Base-by-base conservation (phyloP, 2,113 vertebrate genomes). In the Lophura nycthemera region DNA sequence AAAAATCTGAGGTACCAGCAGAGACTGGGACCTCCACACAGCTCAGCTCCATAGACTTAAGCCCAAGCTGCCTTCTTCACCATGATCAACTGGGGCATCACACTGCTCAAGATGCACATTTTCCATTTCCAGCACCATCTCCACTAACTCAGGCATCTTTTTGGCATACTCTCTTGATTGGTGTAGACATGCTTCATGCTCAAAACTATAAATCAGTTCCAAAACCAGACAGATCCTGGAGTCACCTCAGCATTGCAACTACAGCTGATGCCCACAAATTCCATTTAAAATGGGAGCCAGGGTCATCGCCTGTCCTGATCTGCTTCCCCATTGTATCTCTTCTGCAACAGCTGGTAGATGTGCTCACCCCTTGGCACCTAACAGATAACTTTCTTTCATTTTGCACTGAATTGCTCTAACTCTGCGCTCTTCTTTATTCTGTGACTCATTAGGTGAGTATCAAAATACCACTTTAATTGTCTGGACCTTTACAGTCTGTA, bases 271-370 rank as follows among this genome's bases (percentile, higher is more conserved):
- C 52, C 43, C 71, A 91, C 77, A 91, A 90, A 80, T 89, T 88
- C 72, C 38, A 83, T 93, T 74, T 86, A 71, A 83, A 91, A 78
- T n/a, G 38, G 1, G 1, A 89, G 79, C 69, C 85, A 95, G 72
- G 60, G 87, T 87, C 69, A 52, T 82, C 5, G 7, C 72, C 87
- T 95, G 87, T 83, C 88, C 70, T n/a, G 61, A 80, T 86, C 73
- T 72, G 11, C 40, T 95, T 42, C 30, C 77, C 65, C 54, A 71
- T 96, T 94, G 75, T 88, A 71, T 61, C 65, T 81, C 11, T 57
- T 40, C 72, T 83, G 65, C 82, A 92, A 50, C 91, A 96, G 94
- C 95, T 95, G 91, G 91, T 92, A 91, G 87, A 89, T 86, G n/a
- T 67, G 67, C 67, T 91, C 17, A 2, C 64, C 25, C 85, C 76